Evolutionary conservation across 2,113 vertebrate species (phyloP), one percentile per base, ranked within the genome.

Genomic region (Nibea coibor): DNA sequence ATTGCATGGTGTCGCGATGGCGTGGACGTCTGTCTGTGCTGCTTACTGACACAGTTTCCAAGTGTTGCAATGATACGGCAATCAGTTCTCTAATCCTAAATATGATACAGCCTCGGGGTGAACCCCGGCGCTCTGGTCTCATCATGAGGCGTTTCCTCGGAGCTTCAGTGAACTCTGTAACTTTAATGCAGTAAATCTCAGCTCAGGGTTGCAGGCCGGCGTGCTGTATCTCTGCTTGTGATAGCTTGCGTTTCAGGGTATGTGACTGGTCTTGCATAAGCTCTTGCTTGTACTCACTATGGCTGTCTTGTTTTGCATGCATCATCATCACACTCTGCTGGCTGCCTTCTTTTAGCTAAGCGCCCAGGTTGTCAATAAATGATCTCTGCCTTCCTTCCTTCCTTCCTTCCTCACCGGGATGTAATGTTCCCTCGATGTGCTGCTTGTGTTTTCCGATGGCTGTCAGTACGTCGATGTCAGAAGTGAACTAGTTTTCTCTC

Each of bases 341-440:
- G 76, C 79, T 57, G 75, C 79, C 12, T 81, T 74, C 69, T 82
- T 77, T 69, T 43, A 45, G 67, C 69, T 59, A 75, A 87, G 63
- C 39, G 50, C 66, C 65, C 74, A 64, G 59, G 39, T 70, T 81
- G 80, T 87, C 82, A 83, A 72, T 87, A 80, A 80, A 56, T 54
- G 47, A 83, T 51, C 24, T 56, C 24, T 75, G 8, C 48, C 51
- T 31, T 26, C 24, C 24, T 26, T 26, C 24, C 24, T 35, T 35
- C 31, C 31, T 58, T 72, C 61, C 56, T 43, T 53, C 56, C 22
- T 75, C 58, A 19, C 42, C 19, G 17, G 35, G 22, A 76, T 24
- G 2, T 42, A 64, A 47, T 24, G 42, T 43, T 70, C 20, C 26
- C 39, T 57, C 16, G 0, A 51, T 48, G 14, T 47, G 75, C 50